phyloP scores from a whole-genome alignment of 2,888 invertebrate genomes.

The Hetaerina titia region DNA sequence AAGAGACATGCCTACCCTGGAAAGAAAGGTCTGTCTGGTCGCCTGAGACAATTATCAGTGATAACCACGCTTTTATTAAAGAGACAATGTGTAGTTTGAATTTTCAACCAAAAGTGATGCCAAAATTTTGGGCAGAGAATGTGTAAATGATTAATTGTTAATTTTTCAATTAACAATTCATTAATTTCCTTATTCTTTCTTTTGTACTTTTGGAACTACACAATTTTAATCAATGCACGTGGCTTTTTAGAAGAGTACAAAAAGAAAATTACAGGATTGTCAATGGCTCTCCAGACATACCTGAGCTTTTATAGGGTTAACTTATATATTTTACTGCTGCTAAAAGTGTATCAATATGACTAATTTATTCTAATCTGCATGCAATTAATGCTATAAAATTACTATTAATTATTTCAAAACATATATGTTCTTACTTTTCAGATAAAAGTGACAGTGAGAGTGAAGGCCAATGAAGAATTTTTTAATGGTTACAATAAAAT shows the following conservation, averaged over 20 bases:
- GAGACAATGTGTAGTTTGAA: constrained; percentile 6
- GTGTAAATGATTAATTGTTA: not conserved
- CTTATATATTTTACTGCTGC: not conserved
- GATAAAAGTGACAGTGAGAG: constrained; percentile 97
- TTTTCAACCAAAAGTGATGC: constrained; percentile 11
- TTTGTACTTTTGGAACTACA: constrained; percentile 15
- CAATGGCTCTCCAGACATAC: constrained; percentile 62
- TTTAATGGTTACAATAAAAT: constrained; percentile 40
- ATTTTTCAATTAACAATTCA: constrained; percentile 42
- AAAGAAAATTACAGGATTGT: constrained; percentile 58
- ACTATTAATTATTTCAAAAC: constrained; percentile 68
- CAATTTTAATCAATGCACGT: not conserved
- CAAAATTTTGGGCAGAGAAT: constrained; percentile 47
- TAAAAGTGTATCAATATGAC: constrained; percentile 68
- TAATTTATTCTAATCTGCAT: constrained; percentile 70
- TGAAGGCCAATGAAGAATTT: constrained; percentile 88
- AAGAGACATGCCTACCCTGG: constrained; percentile 96
- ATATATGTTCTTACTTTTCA: constrained; percentile 78
- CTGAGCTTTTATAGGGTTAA: constrained; percentile 61
- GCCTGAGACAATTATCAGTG: constrained; percentile 47
- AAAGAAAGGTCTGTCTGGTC: constrained; percentile 89
- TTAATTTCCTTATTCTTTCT: constrained; percentile 40
- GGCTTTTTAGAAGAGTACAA: not conserved
- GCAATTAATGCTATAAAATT: not conserved
- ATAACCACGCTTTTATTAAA: not conserved